Conservation (phyloP, 23 tunicate species). For the Diplosoma virens region DNA sequence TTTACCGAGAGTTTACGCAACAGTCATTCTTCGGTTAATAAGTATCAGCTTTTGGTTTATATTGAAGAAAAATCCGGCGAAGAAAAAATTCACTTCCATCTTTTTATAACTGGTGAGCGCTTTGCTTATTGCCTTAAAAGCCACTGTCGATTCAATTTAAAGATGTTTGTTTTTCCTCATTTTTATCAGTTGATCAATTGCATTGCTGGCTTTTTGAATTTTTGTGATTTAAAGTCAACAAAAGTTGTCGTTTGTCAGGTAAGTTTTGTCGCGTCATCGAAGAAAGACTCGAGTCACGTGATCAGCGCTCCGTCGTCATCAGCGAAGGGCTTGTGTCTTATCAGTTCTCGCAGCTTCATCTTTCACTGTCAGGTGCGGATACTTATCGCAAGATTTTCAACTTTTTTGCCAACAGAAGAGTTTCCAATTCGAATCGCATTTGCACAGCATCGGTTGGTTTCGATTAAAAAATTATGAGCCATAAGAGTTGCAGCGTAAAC, state of each 20-base stretch:
- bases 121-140: background rate
- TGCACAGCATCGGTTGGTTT: too few species aligned
- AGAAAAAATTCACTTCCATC: constrained; percentile 26
- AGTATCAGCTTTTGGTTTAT: constrained; percentile 22
- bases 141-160: too few species aligned
- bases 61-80: background rate
- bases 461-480: too few species aligned
- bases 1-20: constrained; percentile 19
- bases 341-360: constrained; percentile 31
- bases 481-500: too few species aligned
- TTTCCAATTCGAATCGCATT: too few species aligned
- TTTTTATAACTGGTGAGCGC: constrained; percentile 25
- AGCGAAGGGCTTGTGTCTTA: constrained; percentile 29
- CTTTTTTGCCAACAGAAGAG: too few species aligned
- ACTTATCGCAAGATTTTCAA: background rate
- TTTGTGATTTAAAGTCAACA: too few species aligned
- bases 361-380: constrained; percentile 38
- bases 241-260: too few species aligned
- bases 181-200: too few species aligned
- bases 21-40: background rate
- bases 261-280: background rate
- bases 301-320: constrained; percentile 12
- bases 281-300: constrained; percentile 18
- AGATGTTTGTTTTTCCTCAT: too few species aligned
- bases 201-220: too few species aligned